Conservation (phyloP, 2,888 invertebrate species). For the Calephelis perditalis region DNA sequence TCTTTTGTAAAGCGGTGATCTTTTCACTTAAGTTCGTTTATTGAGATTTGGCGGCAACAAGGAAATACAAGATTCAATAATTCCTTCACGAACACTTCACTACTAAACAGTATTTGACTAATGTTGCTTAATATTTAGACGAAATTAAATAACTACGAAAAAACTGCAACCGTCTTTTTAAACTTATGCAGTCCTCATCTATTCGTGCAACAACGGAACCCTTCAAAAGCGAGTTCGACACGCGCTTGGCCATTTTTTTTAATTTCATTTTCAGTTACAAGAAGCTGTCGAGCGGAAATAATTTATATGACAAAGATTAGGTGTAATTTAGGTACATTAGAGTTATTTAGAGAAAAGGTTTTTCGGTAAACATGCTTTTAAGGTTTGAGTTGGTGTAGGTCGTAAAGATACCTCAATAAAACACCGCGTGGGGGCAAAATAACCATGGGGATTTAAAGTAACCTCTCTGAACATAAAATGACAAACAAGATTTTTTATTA, state of each 20-base stretch:
- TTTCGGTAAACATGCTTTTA: slow-evolving; percentile 8
- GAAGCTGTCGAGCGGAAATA: not conserved
- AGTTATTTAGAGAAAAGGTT: not conserved
- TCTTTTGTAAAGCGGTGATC: too few species aligned
- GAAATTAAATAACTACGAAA: too few species aligned
- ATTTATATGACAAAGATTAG: not conserved
- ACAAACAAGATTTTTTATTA: slow-evolving; percentile 13
- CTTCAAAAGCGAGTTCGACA: too few species aligned
- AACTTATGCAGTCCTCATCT: too few species aligned
- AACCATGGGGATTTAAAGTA: slow-evolving; percentile 17
- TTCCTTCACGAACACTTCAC: too few species aligned
- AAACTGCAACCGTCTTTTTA: too few species aligned
- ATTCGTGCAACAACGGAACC: too few species aligned
- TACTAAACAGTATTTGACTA: too few species aligned
- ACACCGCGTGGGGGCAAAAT: slow-evolving; percentile 34
- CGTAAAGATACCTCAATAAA: slow-evolving; percentile 34
- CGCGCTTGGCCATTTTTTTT: not conserved
- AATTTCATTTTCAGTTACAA: not conserved
- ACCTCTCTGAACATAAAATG: slow-evolving; percentile 11
- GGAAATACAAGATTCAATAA: too few species aligned
- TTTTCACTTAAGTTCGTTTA: too few species aligned
- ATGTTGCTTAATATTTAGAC: too few species aligned
- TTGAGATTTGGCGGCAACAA: too few species aligned
- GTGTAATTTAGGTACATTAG: not conserved
- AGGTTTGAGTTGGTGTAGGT: slow-evolving; percentile 20